Evolutionary conservation across 2,113 vertebrate species (phyloP).

Genomic region (Poeciliopsis retropinna): DNA sequence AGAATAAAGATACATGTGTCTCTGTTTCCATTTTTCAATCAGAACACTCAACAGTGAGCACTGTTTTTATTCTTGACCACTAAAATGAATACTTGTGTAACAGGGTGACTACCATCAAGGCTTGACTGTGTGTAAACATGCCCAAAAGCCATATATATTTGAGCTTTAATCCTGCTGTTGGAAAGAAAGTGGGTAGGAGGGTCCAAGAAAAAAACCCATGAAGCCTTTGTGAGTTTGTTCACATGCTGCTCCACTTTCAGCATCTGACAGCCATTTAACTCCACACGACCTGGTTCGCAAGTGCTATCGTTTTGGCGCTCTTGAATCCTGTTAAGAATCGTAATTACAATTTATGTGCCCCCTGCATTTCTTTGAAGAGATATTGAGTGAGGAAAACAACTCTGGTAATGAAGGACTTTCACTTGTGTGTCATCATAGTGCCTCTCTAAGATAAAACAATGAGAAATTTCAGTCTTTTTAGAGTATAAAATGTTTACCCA

Average conservation of each 20-base stretch:
- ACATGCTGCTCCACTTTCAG: constrained; percentile 73
- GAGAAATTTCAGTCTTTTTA: background rate
- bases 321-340: constrained; percentile 77
- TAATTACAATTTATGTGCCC: constrained; percentile 79
- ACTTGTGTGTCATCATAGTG: constrained; percentile 15
- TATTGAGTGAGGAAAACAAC: constrained; percentile 54
- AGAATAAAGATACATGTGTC: too few species aligned
- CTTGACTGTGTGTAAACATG: constrained; percentile 16
- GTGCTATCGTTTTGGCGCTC: constrained; percentile 67
- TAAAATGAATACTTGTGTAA: background rate
- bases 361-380: constrained; percentile 65
- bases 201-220: constrained; percentile 34
- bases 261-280: constrained; percentile 80
- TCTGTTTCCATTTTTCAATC: too few species aligned
- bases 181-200: constrained; percentile 33
- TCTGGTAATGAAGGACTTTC: constrained; percentile 25
- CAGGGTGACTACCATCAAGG: background rate
- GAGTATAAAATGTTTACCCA: background rate
- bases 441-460: background rate
- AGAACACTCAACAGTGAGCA: too few species aligned
- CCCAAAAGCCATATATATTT: constrained; percentile 34
- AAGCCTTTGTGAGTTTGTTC: constrained; percentile 67
- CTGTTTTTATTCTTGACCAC: too few species aligned
- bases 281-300: constrained; percentile 78
- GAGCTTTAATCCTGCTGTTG: constrained; percentile 52